phyloP scores from a whole-genome alignment of 1,140 invertebrate genomes.

The Halictus rubicundus region DNA sequence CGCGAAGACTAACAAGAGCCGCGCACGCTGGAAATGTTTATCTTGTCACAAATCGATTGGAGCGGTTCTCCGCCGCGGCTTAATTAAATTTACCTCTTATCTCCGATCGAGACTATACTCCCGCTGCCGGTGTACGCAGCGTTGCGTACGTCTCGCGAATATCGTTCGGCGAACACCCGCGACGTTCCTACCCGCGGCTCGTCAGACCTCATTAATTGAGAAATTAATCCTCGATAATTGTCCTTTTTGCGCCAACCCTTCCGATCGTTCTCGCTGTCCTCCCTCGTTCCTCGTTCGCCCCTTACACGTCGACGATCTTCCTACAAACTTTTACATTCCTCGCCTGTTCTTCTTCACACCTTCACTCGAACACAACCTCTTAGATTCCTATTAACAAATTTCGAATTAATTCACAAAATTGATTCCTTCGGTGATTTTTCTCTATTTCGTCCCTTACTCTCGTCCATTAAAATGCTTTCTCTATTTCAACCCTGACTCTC shows the following conservation, averaged over 20 bases:
- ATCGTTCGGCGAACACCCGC: conserved; percentile 37
- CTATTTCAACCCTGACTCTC: too few relatives aligned
- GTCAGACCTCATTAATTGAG: conserved; percentile 23
- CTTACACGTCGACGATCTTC: too few relatives aligned
- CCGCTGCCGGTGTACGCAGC: not conserved
- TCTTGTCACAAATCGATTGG: conserved; percentile 45
- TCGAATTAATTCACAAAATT: too few relatives aligned
- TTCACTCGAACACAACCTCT: too few relatives aligned
- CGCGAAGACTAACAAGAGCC: conserved; percentile 36
- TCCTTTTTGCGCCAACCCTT: conserved; percentile 21
- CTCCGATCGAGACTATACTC: conserved; percentile 27
- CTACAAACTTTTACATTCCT: too few relatives aligned
- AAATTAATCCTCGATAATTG: conserved; percentile 65
- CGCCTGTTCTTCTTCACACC: too few relatives aligned
- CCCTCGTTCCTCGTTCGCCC: not conserved
- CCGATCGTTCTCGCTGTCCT: not conserved
- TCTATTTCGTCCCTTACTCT: too few relatives aligned
- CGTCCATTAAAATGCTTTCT: too few relatives aligned
- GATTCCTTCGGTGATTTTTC: too few relatives aligned
- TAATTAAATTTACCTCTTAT: conserved; percentile 45
- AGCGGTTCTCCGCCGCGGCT: conserved; percentile 31
- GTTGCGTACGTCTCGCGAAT: conserved; percentile 25
- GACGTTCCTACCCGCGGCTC: conserved; percentile 14
- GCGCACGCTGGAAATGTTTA: conserved; percentile 35
- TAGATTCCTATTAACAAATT: too few relatives aligned